phyloP scores from a whole-genome alignment of 2,113 vertebrate species.

The Platysteira castanea region DNA sequence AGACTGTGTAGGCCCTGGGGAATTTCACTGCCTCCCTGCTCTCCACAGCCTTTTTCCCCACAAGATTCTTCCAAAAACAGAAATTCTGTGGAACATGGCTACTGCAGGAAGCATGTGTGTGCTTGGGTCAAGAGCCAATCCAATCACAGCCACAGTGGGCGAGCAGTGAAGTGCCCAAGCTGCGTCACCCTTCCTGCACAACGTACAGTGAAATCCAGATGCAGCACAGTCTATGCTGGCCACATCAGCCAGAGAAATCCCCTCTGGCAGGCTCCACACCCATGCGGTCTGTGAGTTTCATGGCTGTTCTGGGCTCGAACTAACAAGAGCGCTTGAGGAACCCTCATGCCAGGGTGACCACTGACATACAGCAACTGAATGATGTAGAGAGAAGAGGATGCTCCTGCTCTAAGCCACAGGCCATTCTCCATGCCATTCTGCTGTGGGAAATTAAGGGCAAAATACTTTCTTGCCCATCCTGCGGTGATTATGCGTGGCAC shows the following conservation, averaged over 20 bases:
- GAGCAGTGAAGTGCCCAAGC: not conserved
- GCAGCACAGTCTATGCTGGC: not conserved
- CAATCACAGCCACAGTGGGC: accelerated
- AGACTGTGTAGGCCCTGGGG: not conserved
- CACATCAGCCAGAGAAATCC: not conserved
- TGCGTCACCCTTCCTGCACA: not conserved
- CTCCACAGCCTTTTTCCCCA: not conserved
- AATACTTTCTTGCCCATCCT: not conserved
- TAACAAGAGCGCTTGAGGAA: not conserved
- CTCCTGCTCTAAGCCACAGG: not conserved
- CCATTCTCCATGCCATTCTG: too few relatives aligned
- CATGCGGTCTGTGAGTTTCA: not conserved
- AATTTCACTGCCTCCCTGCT: not conserved
- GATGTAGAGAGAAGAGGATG: not conserved
- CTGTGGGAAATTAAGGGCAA: not conserved
- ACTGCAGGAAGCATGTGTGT: too few relatives aligned
- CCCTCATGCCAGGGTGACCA: not conserved
- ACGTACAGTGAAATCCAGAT: not conserved
- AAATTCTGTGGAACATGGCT: not conserved
- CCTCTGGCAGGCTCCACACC: not conserved
- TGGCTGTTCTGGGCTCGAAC: accelerated
- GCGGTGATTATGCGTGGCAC: not conserved
- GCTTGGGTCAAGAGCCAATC: not conserved
- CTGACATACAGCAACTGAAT: not conserved
- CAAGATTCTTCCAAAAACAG: not conserved